Evolutionary conservation across 2,888 invertebrate genomes (phyloP), one percentile per base, ranked within the genome.

Genomic region (Perizoma affinitatum): DNA sequence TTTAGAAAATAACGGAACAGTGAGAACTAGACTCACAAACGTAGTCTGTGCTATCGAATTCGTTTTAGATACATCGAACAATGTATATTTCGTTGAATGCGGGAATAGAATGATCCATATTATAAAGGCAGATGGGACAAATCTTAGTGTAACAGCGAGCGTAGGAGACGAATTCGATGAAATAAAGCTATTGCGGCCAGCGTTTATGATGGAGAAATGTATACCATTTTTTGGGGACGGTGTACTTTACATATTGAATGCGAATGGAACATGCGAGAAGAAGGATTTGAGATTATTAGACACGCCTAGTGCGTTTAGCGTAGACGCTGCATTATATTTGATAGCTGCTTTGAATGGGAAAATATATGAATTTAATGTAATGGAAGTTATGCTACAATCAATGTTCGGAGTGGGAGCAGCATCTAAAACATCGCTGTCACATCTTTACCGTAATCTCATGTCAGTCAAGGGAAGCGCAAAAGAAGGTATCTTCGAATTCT

Each of bases 341-440:
- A 83, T 87, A 1, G 81, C 81, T 1, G 87, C 88, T 1, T 45
- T 84, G 4, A 69, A 88, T 65, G 88, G 88, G 0, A 87, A 83
- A 55, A 84, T 88, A 57, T 88, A 84, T 56, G 88, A 88, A 51
- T 86, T 84, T 62, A 87, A 88, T 71, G 80, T 88, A 0, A 84
- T 88, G 83, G 88, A 88, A 33, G 74, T 82, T 0, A 48, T 88
- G 5, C 53, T 86, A 1, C 77, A 79, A 11, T 85, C 87, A 0
- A 84, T 88, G 82, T 88, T 86, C 63, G 79, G 82, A 0, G 62
- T 75, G 0, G 52, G 70, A 0, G 59, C 69, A 0, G 69, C 73
- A 2, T 78, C 75, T 74, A 78, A 83, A 0, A 74, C 61, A 5
- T 6, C 38, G 38, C 4, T 38, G 38, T 38, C 38, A 45, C 83